Evolutionary conservation across 2,797 vertebrate species (phyloP).

Genomic region (Paguma larvata): DNA sequence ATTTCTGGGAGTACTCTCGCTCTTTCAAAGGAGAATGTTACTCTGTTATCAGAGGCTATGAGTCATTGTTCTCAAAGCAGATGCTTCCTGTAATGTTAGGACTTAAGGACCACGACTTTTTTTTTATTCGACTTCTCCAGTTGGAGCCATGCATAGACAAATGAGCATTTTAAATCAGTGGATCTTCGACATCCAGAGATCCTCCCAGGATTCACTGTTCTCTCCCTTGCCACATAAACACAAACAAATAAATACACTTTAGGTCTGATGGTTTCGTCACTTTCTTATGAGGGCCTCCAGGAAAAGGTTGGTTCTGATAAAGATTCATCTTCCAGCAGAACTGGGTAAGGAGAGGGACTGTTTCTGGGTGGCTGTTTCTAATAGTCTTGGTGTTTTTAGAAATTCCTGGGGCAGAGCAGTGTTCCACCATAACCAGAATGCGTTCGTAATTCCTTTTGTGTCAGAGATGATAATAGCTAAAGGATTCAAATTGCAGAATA

Average conservation of each 20-base stretch:
- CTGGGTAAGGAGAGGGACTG: background rate
- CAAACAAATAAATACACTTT: slow-evolving; percentile 41
- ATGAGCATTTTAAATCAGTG: background rate
- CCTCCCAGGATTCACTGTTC: background rate
- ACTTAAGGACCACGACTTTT: slow-evolving; percentile 59
- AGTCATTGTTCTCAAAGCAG: slow-evolving; percentile 77
- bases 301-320: background rate
- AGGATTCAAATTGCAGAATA: background rate
- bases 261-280: slow-evolving; percentile 1
- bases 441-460: slow-evolving; percentile 16
- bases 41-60: slow-evolving; percentile 3
- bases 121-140: slow-evolving; percentile 63
- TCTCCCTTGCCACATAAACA: background rate
- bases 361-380: background rate
- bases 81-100: slow-evolving; percentile 77
- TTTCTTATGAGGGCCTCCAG: background rate
- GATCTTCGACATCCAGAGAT: background rate
- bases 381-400: background rate
- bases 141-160: slow-evolving; percentile 25
- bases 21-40: slow-evolving; percentile 39
- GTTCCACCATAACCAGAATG: background rate
- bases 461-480: slow-evolving; percentile 46
- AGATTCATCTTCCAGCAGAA: slow-evolving; percentile 18
- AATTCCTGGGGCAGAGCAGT: background rate
- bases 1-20: background rate